Conservation (phyloP, 2,888 invertebrate species). For the Antheraea assamensis region DNA sequence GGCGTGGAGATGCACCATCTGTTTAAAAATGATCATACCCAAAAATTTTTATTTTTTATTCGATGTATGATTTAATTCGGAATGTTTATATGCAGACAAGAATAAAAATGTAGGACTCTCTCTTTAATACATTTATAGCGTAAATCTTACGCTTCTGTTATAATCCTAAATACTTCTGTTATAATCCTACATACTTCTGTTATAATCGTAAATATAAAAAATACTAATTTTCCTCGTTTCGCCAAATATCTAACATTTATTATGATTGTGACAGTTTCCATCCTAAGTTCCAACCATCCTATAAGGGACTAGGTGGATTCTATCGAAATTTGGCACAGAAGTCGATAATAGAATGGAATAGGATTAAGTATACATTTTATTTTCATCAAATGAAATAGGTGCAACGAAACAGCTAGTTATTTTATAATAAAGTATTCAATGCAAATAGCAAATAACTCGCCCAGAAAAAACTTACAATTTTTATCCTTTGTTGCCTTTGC, state of each 20-base stretch:
- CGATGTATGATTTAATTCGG: neutral
- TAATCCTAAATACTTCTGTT: neutral
- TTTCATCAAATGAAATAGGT: neutral
- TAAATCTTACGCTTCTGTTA: neutral
- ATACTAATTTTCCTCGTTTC: neutral
- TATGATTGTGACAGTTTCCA: neutral
- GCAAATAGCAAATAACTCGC: neutral
- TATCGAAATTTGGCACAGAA: neutral
- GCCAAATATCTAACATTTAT: neutral
- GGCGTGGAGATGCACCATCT: conserved; percentile 52
- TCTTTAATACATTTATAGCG: neutral
- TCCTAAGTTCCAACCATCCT: neutral
- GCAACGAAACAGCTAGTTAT: neutral
- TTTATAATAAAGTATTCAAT: neutral
- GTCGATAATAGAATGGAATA: neutral
- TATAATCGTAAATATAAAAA: neutral
- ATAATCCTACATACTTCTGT: neutral
- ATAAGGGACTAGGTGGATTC: neutral
- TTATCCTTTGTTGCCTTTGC: conserved; percentile 66
- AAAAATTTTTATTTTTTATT: neutral
- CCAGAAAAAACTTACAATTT: conserved; percentile 51
- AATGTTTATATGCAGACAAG: neutral
- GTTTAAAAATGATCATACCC: neutral
- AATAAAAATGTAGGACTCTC: too few species aligned
- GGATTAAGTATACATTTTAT: neutral